Base-by-base conservation (phyloP, 37 sponge, comb jelly and placozoan species). In the Chondrosia reniformis region DNA sequence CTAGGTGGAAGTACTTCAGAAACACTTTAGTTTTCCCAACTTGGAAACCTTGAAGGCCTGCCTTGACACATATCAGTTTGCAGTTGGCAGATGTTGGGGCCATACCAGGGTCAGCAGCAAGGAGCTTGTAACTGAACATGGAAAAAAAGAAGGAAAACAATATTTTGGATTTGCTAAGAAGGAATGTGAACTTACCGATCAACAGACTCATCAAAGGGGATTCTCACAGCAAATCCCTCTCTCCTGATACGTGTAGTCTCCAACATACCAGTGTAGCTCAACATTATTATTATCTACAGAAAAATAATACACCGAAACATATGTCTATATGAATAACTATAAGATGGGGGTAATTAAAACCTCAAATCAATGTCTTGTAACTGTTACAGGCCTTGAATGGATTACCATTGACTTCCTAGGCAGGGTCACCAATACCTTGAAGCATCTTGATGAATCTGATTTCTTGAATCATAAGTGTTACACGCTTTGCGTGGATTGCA, bases 211-310 rank as follows among this genome's bases (percentile, higher is more conserved):
- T 65, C 46, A 73, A 92, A 87, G n/a, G 63, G 33, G 22, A 81
- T 80, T 25, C 92, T 79, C 24, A 87, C 38, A 38, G 92, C 85
- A 55, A 79, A 92, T 46, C 92, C 92, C n/a, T 87, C 92, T 63
- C 75, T 76, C 22, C 92, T 79, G 62, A 92, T 92, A 24, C 92
- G 81, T 37, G 77, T 79, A 28, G 92, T 92, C 63, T 92, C 92
- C 79, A 92, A 46, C 92, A 92, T 92, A 1, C 92, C 92, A 25
- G 86, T 85, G 79, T 84, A 89, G 7, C 86, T 42, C 39, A 89
- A 79, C 79, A n/a, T n/a, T n/a, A n/a, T n/a, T n/a, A n/a, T n/a
- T n/a, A n/a, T n/a, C n/a, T n/a, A n/a, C n/a, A n/a, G n/a, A n/a
- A n/a, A n/a, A n/a, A n/a, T n/a, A n/a, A n/a, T n/a, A n/a, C n/a